phyloP scores from a whole-genome alignment of 2,113 vertebrate genomes.

The Hemiscyllium ocellatum region DNA sequence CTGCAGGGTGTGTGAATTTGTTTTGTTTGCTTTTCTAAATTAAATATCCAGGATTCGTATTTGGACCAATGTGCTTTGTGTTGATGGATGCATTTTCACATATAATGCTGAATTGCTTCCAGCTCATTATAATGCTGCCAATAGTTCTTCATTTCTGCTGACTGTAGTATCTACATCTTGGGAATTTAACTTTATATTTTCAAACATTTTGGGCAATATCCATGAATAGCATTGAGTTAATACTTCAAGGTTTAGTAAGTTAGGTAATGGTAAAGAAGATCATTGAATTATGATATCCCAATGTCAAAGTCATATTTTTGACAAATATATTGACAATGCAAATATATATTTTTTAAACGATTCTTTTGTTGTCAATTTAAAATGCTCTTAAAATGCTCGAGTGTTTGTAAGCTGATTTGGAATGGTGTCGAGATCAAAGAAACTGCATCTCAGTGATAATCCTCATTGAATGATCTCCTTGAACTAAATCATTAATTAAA shows the following conservation, averaged over 20 bases:
- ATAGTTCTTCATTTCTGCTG: background rate
- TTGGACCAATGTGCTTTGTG: background rate
- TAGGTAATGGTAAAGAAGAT: background rate
- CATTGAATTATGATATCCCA: background rate
- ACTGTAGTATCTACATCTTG: background rate
- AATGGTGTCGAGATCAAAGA: slow-evolving; percentile 7
- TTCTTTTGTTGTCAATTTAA: background rate
- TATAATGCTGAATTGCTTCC: slow-evolving; percentile 14
- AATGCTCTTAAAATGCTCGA: slow-evolving; percentile 6
- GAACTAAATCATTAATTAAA: background rate
- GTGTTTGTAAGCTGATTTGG: background rate
- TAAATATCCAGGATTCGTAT: slow-evolving; percentile 13
- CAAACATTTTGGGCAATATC: slow-evolving; percentile 6
- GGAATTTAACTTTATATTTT: background rate
- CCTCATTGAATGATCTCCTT: background rate
- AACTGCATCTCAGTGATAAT: background rate
- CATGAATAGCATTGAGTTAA: background rate
- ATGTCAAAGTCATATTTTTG: background rate
- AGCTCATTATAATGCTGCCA: background rate
- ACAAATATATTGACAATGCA: background rate
- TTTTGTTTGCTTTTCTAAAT: slow-evolving; percentile 2
- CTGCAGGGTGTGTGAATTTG: background rate
- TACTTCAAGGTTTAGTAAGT: background rate
- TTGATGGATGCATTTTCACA: slow-evolving; percentile 16
- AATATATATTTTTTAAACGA: background rate